phyloP scores from a whole-genome alignment of 1,140 invertebrate species.

The Homarus americanus region DNA sequence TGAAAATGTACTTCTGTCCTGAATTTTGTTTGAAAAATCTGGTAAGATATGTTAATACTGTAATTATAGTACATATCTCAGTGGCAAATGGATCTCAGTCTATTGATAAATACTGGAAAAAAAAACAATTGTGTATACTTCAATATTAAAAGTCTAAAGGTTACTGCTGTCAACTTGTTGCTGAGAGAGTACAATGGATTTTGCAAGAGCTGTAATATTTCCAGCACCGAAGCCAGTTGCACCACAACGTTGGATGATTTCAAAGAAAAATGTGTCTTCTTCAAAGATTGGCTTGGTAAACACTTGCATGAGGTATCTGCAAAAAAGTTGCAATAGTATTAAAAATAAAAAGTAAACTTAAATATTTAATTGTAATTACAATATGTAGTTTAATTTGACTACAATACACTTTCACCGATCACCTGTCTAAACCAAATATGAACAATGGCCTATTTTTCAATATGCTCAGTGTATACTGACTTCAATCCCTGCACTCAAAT shows the following conservation, averaged over 20 bases:
- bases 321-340: background rate
- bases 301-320: slow-evolving; percentile 81
- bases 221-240: slow-evolving; percentile 81
- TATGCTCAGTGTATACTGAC: too few relatives aligned
- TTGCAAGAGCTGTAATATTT: slow-evolving; percentile 80
- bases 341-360: background rate
- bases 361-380: background rate
- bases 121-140: too few relatives aligned
- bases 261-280: slow-evolving; percentile 81
- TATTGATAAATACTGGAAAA: too few relatives aligned
- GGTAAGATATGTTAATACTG: too few relatives aligned
- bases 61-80: too few relatives aligned
- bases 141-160: too few relatives aligned
- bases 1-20: too few relatives aligned
- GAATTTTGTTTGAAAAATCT: too few relatives aligned
- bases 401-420: background rate
- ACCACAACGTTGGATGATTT: slow-evolving; percentile 80
- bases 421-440: background rate
- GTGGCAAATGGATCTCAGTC: too few relatives aligned
- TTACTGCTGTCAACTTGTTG: slow-evolving; percentile 25
- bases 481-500: too few relatives aligned
- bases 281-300: slow-evolving; percentile 81
- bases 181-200: slow-evolving; percentile 76
- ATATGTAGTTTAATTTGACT: background rate
- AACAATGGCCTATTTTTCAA: too few relatives aligned